These are phyloP conservation scores for Drosophila takahashii DNA, from an alignment of 1,140 invertebrate species.

Conservation along the genomic window DNA sequence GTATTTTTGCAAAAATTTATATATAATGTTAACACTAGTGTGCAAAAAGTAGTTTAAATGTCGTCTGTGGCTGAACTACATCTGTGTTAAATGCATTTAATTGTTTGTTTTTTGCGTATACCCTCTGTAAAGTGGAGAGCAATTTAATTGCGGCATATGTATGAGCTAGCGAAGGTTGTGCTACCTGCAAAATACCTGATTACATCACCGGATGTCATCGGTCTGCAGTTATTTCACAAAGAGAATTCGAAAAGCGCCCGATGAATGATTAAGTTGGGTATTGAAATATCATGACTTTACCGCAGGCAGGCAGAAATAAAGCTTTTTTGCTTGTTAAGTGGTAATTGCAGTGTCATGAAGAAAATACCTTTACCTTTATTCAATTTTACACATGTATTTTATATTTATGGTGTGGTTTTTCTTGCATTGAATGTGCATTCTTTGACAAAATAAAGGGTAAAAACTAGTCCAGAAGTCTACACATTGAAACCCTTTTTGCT, in stretches of 20 bases:
- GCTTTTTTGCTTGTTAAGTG: not conserved
- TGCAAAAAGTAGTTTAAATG: slow-evolving; percentile 27
- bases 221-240: slow-evolving; percentile 4
- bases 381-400: not conserved
- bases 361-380: not conserved
- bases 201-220: slow-evolving; percentile 17
- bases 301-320: not conserved
- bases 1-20: not conserved
- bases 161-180: slow-evolving; percentile 11
- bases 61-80: slow-evolving; percentile 19
- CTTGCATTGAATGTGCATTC: not conserved
- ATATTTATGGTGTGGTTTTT: too few species aligned
- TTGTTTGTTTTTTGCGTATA: slow-evolving; percentile 24
- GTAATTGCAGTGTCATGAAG: not conserved
- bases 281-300: not conserved
- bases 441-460: not conserved
- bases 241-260: slow-evolving; percentile 1
- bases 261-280: slow-evolving; percentile 14
- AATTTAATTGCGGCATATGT: slow-evolving; percentile 33
- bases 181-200: slow-evolving; percentile 16
- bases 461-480: not conserved
- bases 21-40: slow-evolving; percentile 3
- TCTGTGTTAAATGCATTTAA: slow-evolving; percentile 33
- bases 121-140: slow-evolving; percentile 10
- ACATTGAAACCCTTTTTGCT: slow-evolving; percentile 3